Percentiles rank a stretch among this genome's conserved stretches.
phyloP scores from a whole-genome alignment of 2,797 vertebrate species.

The Babyrousa celebensis region DNA sequence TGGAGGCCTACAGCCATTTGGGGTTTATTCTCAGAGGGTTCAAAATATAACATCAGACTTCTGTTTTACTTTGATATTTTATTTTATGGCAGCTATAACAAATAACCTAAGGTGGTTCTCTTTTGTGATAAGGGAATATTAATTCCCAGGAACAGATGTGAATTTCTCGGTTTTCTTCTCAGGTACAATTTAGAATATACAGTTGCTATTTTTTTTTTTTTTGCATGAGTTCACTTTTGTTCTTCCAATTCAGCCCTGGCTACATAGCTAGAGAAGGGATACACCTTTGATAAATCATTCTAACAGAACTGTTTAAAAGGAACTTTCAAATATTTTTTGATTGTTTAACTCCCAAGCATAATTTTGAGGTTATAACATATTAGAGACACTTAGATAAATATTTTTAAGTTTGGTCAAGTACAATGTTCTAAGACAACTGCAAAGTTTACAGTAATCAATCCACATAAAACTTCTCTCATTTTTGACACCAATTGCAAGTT shows the following conservation, averaged over 20 bases:
- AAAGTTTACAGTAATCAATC: neutral
- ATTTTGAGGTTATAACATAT: neutral
- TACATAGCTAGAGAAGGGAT: neutral
- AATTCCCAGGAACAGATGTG: conserved; percentile 87
- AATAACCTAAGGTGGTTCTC: conserved; percentile 80
- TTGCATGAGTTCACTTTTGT: conserved; percentile 55
- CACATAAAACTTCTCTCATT: neutral
- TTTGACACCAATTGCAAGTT: neutral
- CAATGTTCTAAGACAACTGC: neutral
- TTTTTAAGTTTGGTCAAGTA: neutral
- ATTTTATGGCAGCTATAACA: conserved; percentile 81
- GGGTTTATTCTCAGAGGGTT: conserved; percentile 64
- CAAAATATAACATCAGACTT: conserved; percentile 77
- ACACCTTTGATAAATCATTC: conserved; percentile 33
- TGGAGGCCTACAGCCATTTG: conserved; percentile 65
- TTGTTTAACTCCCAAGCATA: neutral
- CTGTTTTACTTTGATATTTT: conserved; percentile 82
- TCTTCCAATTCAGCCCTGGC: conserved; percentile 64
- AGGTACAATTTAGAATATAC: conserved; percentile 81
- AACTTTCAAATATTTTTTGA: neutral
- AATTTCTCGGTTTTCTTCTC: conserved; percentile 79
- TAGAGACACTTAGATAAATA: neutral
- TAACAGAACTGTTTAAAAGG: neutral
- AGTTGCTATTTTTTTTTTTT: conserved; percentile 58
- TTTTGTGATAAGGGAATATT: conserved; percentile 69